These are phyloP conservation scores for Arctocebus calabarensis DNA, from an alignment of 2,797 vertebrate species.

Conservation along the genomic window DNA sequence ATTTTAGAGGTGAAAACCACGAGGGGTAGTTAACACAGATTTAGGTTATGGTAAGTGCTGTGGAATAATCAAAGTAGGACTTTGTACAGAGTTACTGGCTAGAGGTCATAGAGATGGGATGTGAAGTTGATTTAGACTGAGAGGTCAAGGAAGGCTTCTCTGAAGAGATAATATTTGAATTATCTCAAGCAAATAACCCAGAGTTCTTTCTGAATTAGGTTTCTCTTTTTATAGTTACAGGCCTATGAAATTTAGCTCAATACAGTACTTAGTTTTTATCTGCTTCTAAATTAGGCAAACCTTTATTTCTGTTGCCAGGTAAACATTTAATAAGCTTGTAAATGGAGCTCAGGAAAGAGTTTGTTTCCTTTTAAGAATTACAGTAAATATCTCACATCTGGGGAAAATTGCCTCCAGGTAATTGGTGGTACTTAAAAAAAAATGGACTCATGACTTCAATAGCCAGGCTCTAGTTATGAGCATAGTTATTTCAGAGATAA, in stretches of 20 bases:
- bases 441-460: constrained; percentile 1
- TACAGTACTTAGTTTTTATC: neutral
- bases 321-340: neutral
- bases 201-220: neutral
- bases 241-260: neutral
- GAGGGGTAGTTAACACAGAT: neutral
- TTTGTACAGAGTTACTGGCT: neutral
- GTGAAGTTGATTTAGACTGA: neutral
- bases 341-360: neutral
- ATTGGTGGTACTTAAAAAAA: neutral
- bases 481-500: constrained; percentile 1
- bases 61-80: neutral
- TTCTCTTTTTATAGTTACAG: neutral
- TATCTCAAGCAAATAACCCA: neutral
- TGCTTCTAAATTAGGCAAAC: neutral
- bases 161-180: neutral
- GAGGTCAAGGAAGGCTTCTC: neutral
- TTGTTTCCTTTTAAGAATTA: constrained; percentile 43
- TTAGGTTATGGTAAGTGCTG: neutral
- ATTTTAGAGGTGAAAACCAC: neutral
- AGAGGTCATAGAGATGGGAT: neutral
- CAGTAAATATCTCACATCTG: neutral
- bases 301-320: neutral
- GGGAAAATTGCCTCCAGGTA: neutral
- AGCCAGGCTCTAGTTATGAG: neutral